A percentile compares a stretch with the other conserved stretches of the same genome.
phyloP scores from a whole-genome alignment of 2,113 vertebrate species.

The Leucopternis melanops region DNA sequence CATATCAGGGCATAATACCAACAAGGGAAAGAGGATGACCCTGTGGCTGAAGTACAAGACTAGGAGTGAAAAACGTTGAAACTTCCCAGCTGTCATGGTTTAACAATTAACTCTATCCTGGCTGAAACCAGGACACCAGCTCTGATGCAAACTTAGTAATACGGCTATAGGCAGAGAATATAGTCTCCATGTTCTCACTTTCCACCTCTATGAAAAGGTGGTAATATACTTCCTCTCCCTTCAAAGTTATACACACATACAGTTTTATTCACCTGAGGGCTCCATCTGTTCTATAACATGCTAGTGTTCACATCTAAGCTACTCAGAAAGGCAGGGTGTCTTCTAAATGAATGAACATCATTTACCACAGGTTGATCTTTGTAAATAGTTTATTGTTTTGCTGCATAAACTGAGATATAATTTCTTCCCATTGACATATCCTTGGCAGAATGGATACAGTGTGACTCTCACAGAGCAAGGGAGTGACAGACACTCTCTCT shows the following conservation, averaged over 20 bases:
- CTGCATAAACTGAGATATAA: neutral
- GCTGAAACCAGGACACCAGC: too few species aligned
- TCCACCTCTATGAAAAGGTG: neutral
- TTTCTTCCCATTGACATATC: neutral
- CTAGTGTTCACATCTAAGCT: neutral
- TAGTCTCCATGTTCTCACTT: neutral
- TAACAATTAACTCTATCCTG: too few species aligned
- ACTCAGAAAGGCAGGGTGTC: neutral
- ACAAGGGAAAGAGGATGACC: neutral
- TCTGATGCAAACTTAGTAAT: neutral
- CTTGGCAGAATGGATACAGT: neutral
- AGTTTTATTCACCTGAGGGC: neutral
- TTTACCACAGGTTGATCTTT: neutral
- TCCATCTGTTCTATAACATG: neutral
- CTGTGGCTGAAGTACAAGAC: neutral
- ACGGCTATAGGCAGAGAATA: neutral
- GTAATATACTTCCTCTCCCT: neutral
- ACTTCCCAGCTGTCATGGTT: neutral
- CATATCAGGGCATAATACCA: neutral
- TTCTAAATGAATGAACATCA: neutral
- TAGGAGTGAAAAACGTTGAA: neutral
- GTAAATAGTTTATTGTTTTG: neutral
- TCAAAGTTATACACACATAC: neutral
- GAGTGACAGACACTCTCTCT: neutral
- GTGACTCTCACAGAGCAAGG: neutral